Base-by-base conservation (phyloP, 2,888 invertebrate species). In the Mythimna vitellina region DNA sequence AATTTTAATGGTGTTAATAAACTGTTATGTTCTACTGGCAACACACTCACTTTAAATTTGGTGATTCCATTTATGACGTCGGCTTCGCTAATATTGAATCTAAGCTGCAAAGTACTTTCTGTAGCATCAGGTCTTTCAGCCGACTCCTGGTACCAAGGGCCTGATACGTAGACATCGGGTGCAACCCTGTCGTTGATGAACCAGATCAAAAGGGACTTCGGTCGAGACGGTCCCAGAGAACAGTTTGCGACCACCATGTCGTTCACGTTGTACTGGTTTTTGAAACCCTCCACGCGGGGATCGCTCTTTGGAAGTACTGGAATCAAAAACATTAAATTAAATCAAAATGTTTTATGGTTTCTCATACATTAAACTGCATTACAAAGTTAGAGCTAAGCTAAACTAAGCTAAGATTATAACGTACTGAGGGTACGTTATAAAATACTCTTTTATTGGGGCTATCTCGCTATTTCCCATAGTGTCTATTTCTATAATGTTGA, bases 21-120 rank as follows among this genome's bases (percentile, higher is more conserved):
- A 46, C 3, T 70, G 14, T 17, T 46, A 17, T 35, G 29, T 3
- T 14, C n/a, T 54, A 42, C 29, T 17, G 22, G 3, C 3, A 10
- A 7, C 2, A 53, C n/a, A 89, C 92, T 90, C 89, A 97, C 97
- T 96, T 98, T 98, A 83, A 98, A 95, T 93, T 97, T 98, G 97
- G 98, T 97, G 92, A 98, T 97, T 85, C 98, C 98, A 80, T 97
- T 95, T 89, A 97, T 97, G 94, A 98, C 98, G 95, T 98, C 98
- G 88, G 97, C 97, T 82, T 96, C 96, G 82, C 96, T 96, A 78
- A 98, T 97, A 83, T 96, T 96, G 92, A 98, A 98, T 90, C 97
- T 97, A 79, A 98, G 95, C 76, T 98, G 98, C 64, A 98, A 93
- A 60, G 97, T 97, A 7, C 98, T 97, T 80, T 98, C 98, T 88